Evolutionary conservation across 2,797 vertebrate species (phyloP), one percentile per base, ranked within the genome.

Genomic region (Muraenolepis orangiensis): DNA sequence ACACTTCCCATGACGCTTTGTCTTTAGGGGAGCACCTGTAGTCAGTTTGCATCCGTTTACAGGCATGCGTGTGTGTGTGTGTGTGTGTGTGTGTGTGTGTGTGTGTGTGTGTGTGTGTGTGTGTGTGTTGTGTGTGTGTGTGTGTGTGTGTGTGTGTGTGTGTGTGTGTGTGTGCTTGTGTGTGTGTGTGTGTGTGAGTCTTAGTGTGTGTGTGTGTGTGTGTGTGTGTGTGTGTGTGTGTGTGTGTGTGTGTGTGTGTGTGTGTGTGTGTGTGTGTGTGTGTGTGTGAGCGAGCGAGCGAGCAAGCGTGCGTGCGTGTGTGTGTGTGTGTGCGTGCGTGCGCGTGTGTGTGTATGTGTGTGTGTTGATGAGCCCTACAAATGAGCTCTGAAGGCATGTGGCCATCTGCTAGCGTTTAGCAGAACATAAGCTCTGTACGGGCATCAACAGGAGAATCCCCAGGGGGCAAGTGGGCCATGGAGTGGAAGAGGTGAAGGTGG

Each of bases 401-500:
- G 71, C 76, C 87, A 88, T 78, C 82, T 89, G 86, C 77, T 78
- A 80, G 79, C 68, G 42, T 88, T 89, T 88, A 88, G 80, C 82
- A 74, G 72, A 69, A 80, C 80, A 81, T 82, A 79, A 72, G 57
- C 73, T 81, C 73, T 78, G 72, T 69, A 69, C 71, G 79, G 72
- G 74, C 16, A 16, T 76, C 73, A 81, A 18, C 51, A 76, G 71
- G 73, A 28, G 8, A 66, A 78, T 82, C 76, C 40, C 38, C 74
- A 69, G 57, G 80, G 16, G 73, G 73, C 78, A 81, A 77, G 71
- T 81, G 81, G 73, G 69, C 51, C 36, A 71, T 7, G 72, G 42
- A 34, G 20, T 51, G 46, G 46, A 20, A 14, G 40, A 14, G 40
- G 40, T 42, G 40, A 14, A 14, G 40, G 40, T 42, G 46, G 46